Base-by-base conservation (phyloP, 2,888 invertebrate genomes). In the Oasisia sp. region DNA sequence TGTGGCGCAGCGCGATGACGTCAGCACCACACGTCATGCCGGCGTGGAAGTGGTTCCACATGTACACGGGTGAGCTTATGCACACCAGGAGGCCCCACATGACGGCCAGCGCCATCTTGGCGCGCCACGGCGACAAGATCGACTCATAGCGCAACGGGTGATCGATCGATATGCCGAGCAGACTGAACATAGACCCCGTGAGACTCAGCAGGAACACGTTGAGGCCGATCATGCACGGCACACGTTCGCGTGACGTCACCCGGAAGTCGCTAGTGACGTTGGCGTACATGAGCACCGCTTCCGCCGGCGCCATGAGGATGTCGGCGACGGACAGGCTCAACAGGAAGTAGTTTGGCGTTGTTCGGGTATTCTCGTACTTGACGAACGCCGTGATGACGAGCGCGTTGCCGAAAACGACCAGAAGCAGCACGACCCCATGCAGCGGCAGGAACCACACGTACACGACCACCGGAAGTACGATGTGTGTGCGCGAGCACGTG, bases 371-470 rank as follows among this genome's bases (percentile, higher is more conserved):
- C 32, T 91, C 45, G 50, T 27, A 91, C 50, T 50, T 44, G 44
- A 91, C 50, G 91, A 91, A 91, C 44, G 91, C 44, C 45, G 32
- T n/a, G 91, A 91, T 32, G 14, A 91, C 91, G 14, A 91, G 50
- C 91, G 50, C 27, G 45, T 91, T 91, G 91, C 45, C 44, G 91
- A 91, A 91, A 3, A 91, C 19, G n/a, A 91, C n/a, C 32, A 91
- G 74, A n/a, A 74, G 74, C 27, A 74, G n/a, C 7, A 74, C n/a
- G 14, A 74, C n/a, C 74, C 27, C 74, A 4, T 74, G 74, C 14
- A 74, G 74, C 27, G 74, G 74, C 74, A 74, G 74, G 74, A 19
- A 74, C 74, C 74, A 74, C 7, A 74, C 19, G 74, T 74, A 74
- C 74, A 74, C 74, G 74, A 74, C 74, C 74, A 74, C 5, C 74